A percentile compares a stretch with the other conserved stretches of the same genome.
phyloP scores from a whole-genome alignment of 2,113 vertebrate species.

The Apus apus region DNA sequence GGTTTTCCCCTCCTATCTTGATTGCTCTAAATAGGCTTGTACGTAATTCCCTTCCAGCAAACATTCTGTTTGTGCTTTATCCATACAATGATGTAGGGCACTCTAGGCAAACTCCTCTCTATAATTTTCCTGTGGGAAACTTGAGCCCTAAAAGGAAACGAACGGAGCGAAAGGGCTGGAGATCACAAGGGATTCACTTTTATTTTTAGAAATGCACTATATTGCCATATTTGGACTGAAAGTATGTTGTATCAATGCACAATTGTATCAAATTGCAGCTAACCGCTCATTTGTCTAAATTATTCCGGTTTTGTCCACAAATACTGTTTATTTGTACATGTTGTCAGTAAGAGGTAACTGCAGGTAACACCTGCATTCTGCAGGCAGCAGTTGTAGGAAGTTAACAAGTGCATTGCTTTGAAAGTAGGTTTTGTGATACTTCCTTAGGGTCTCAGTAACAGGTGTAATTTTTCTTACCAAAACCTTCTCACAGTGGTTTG shows the following conservation, averaged over 20 bases:
- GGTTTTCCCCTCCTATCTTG: neutral
- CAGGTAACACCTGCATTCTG: neutral
- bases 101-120: slow-evolving; percentile 74
- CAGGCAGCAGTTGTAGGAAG: neutral
- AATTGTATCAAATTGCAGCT: slow-evolving; percentile 65
- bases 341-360: neutral
- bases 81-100: slow-evolving; percentile 58
- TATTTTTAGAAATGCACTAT: slow-evolving; percentile 82
- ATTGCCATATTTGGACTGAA: slow-evolving; percentile 87
- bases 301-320: neutral
- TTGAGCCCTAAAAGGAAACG: slow-evolving; percentile 81
- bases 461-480: neutral
- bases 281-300: slow-evolving; percentile 14
- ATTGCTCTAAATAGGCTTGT: neutral
- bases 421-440: neutral
- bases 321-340: neutral
- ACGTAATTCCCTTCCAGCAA: neutral
- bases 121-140: slow-evolving; percentile 90
- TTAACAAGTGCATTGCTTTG: neutral
- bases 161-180: slow-evolving; percentile 72
- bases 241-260: slow-evolving; percentile 65
- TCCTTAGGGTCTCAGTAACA: neutral
- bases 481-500: neutral
- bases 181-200: slow-evolving; percentile 80
- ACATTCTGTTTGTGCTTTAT: neutral